These are phyloP conservation scores for Tridacna gigas DNA, from an alignment of 2,888 invertebrate species.

Conservation along the genomic window DNA sequence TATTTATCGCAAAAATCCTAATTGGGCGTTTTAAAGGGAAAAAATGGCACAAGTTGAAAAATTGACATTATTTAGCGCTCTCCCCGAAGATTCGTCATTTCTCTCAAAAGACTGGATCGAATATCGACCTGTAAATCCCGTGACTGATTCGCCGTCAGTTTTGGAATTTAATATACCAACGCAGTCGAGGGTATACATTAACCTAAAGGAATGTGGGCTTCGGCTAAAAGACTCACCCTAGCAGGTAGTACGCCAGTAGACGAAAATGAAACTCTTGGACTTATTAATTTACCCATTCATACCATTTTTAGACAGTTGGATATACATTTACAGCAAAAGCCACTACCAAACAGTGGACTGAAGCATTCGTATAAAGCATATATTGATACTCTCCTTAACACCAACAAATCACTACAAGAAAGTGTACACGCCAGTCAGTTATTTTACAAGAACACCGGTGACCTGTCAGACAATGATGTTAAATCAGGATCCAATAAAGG, in stretches of 20 bases:
- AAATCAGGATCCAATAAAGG: slow-evolving; percentile 37
- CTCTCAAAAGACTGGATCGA: slow-evolving; percentile 38
- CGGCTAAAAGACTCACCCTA: slow-evolving; percentile 25
- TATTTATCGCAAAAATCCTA: too few species aligned
- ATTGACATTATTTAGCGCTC: background rate
- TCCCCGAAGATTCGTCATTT: background rate
- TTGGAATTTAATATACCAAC: slow-evolving; percentile 53
- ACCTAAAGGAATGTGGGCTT: slow-evolving; percentile 51
- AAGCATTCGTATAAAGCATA: slow-evolving; percentile 64
- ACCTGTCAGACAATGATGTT: slow-evolving; percentile 30
- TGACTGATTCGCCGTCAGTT: slow-evolving; percentile 26
- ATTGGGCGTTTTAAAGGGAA: too few species aligned
- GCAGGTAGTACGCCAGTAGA: slow-evolving; percentile 1
- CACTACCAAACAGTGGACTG: slow-evolving; percentile 35
- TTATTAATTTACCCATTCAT: slow-evolving; percentile 41
- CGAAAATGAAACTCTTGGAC: background rate
- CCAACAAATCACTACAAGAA: slow-evolving; percentile 4
- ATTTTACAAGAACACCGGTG: slow-evolving; percentile 44
- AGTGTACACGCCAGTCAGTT: slow-evolving; percentile 20
- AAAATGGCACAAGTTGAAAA: background rate
- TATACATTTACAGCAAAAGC: slow-evolving; percentile 39
- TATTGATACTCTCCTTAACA: slow-evolving; percentile 55
- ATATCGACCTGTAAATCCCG: slow-evolving; percentile 43
- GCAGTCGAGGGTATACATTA: slow-evolving; percentile 45
- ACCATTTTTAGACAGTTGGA: slow-evolving; percentile 53